Evolutionary conservation across 2,888 invertebrate genomes (phyloP).

Genomic region (Cryptophagus acutangulus): DNA sequence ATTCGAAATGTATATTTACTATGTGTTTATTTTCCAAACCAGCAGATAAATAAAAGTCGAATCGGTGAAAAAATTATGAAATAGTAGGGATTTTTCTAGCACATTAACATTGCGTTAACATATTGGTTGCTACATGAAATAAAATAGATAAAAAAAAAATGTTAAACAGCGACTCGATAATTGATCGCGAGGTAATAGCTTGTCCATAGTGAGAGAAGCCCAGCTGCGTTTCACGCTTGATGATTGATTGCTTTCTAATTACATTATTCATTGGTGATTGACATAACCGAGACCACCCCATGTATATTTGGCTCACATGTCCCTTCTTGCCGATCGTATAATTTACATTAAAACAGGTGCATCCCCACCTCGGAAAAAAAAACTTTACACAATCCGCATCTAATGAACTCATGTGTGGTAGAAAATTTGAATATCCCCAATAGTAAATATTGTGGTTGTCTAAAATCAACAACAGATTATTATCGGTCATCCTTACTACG

Average conservation of each 20-base stretch:
- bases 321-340: constrained; percentile 11
- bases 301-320: constrained; percentile 23
- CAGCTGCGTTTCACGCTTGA: constrained; percentile 40
- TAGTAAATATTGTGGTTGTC: too few relatives aligned
- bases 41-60: too few relatives aligned
- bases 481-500: background rate
- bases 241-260: constrained; percentile 47
- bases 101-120: too few relatives aligned
- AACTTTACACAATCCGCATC: background rate
- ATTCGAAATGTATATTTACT: too few relatives aligned
- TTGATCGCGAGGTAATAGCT: constrained; percentile 38
- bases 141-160: too few relatives aligned
- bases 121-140: too few relatives aligned
- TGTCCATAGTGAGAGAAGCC: constrained; percentile 38
- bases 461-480: too few relatives aligned
- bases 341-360: constrained; percentile 4
- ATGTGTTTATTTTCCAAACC: too few relatives aligned
- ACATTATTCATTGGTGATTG: constrained; percentile 47
- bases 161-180: constrained; percentile 34
- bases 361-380: background rate
- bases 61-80: too few relatives aligned
- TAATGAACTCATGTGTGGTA: too few relatives aligned
- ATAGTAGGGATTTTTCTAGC: too few relatives aligned
- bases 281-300: constrained; percentile 27
- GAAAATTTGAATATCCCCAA: too few relatives aligned